phyloP scores from a whole-genome alignment of 2,888 invertebrate species.

The Drosophila silvestris region DNA sequence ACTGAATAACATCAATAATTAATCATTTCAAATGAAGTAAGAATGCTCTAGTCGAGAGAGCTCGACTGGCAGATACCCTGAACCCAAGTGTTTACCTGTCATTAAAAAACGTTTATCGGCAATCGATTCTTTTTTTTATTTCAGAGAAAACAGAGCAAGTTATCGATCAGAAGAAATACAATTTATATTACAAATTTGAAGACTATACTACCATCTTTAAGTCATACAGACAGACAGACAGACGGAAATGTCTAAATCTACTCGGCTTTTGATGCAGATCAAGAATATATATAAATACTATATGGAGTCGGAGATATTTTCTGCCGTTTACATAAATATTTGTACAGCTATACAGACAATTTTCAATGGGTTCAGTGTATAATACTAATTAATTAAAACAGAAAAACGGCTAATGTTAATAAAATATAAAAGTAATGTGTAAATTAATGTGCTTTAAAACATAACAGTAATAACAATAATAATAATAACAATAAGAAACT shows the following conservation, averaged over 20 bases:
- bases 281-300: not conserved
- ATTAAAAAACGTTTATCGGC: not conserved
- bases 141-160: no score
- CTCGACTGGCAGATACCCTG: not conserved
- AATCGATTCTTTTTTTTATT: not conserved
- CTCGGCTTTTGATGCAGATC: not conserved
- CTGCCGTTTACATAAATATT: not conserved
- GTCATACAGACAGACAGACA: not conserved
- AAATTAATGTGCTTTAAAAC: constrained; percentile 17
- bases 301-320: not conserved
- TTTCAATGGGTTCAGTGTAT: not conserved
- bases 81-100: not conserved
- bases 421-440: constrained; percentile 17
- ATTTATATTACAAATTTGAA: not conserved
- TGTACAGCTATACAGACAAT: not conserved
- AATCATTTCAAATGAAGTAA: not conserved
- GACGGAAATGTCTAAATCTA: not conserved
- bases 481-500: constrained; percentile 38
- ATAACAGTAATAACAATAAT: constrained; percentile 34
- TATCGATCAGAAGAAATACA: not conserved
- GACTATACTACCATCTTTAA: not conserved
- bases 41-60: not conserved
- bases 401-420: not conserved
- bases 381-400: not conserved
- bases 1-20: constrained; percentile 1